These are phyloP conservation scores for Nycticryphes semicollaris DNA, from an alignment of 2,113 vertebrate species.

Conservation along the genomic window DNA sequence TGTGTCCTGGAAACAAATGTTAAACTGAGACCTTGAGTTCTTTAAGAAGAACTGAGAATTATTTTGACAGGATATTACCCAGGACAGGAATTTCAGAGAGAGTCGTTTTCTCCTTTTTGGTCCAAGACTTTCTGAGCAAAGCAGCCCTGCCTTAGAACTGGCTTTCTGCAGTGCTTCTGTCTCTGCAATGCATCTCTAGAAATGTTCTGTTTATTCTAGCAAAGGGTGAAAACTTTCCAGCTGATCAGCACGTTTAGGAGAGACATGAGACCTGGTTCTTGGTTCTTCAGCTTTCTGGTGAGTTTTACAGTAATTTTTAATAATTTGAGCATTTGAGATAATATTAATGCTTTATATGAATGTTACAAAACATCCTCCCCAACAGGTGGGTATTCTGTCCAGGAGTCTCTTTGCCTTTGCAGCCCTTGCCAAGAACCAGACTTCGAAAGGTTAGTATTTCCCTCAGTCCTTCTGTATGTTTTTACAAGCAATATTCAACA, in stretches of 20 bases:
- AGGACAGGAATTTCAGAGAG: not conserved
- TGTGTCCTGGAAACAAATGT: not conserved
- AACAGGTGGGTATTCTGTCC: conserved; percentile 28
- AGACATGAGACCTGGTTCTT: not conserved
- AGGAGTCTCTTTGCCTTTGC: conserved; percentile 37
- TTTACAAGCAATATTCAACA: not conserved
- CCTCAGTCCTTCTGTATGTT: not conserved
- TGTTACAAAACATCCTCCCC: not conserved
- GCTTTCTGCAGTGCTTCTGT: not conserved
- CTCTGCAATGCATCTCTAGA: not conserved
- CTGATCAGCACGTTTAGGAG: not conserved
- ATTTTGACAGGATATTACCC: not conserved
- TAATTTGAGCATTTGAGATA: not conserved
- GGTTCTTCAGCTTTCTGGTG: conserved; percentile 61
- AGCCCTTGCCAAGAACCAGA: conserved; percentile 39
- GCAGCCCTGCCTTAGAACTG: not conserved
- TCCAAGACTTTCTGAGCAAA: not conserved
- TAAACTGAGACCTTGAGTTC: not conserved
- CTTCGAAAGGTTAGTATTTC: conserved; percentile 45
- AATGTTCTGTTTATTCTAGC: not conserved
- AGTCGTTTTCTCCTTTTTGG: not conserved
- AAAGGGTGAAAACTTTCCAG: not conserved
- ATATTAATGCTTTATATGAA: not conserved
- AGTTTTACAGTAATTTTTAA: not conserved
- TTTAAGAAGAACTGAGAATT: not conserved